These are phyloP conservation scores for Climacteris rufus DNA, from an alignment of 2,113 vertebrate genomes.

Conservation along the genomic window DNA sequence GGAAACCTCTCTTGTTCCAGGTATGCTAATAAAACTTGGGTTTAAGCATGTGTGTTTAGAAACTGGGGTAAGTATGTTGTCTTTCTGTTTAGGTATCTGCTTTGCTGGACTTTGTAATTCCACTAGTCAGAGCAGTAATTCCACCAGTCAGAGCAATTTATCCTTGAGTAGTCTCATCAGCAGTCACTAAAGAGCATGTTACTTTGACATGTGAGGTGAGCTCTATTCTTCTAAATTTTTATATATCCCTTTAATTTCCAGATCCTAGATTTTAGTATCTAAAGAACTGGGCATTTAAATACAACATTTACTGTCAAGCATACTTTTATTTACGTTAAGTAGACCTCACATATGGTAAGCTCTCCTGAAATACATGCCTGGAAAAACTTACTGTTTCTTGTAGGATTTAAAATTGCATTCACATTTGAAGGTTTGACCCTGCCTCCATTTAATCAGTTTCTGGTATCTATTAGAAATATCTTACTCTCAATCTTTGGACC, in stretches of 20 bases:
- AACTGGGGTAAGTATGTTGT: accelerated
- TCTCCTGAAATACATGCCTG: background rate
- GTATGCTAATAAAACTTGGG: background rate
- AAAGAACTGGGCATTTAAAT: background rate
- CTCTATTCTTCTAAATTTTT: background rate
- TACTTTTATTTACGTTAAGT: background rate
- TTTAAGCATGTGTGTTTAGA: background rate
- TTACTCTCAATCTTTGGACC: background rate
- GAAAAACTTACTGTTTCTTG: background rate
- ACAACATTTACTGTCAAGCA: background rate
- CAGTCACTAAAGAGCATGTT: background rate
- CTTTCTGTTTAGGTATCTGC: background rate
- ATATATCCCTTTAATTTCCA: background rate
- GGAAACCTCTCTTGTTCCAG: background rate
- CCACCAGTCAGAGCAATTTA: background rate
- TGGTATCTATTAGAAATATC: background rate
- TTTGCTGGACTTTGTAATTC: background rate
- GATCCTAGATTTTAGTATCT: background rate
- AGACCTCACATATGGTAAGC: background rate
- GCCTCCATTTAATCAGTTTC: background rate
- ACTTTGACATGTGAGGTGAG: background rate
- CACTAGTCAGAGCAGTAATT: background rate
- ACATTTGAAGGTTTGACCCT: background rate
- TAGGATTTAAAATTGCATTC: background rate
- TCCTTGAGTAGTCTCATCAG: background rate